Evolutionary conservation across 2,797 vertebrate genomes (phyloP).

Genomic region (Netta rufina): DNA sequence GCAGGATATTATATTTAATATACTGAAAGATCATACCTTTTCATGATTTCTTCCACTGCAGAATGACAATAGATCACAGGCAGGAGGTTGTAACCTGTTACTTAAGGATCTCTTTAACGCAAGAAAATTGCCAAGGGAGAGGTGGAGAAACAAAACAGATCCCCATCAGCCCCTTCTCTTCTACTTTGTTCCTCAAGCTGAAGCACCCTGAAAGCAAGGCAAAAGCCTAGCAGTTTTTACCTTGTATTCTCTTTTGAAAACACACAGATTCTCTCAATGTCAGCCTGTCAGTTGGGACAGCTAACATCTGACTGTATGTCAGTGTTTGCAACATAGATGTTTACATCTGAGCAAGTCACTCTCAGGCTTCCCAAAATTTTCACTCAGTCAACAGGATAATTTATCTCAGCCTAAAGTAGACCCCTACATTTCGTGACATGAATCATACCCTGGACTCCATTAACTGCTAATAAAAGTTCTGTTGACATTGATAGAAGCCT

Average conservation of each 20-base stretch:
- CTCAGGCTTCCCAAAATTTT: not conserved
- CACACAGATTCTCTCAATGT: not conserved
- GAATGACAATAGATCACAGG: not conserved
- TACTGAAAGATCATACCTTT: not conserved
- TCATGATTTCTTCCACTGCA: not conserved
- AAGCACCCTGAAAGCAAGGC: not conserved
- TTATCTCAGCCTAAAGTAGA: not conserved
- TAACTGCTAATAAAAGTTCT: not conserved
- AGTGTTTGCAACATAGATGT: not conserved
- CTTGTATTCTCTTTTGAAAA: not conserved
- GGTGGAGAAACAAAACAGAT: not conserved
- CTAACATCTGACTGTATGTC: not conserved
- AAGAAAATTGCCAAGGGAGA: not conserved
- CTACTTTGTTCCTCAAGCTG: not conserved
- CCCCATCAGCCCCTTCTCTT: not conserved
- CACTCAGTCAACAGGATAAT: not conserved
- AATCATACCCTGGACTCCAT: not conserved
- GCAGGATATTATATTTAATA: not conserved
- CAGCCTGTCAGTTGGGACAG: not conserved
- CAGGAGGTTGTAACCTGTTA: not conserved
- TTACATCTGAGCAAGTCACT: not conserved
- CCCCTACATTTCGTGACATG: not conserved
- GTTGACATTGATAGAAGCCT: not conserved
- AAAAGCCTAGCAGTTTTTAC: not conserved
- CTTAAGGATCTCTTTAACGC: not conserved